A percentile compares a stretch with the other conserved stretches of the same genome.
Conservation (phyloP, 2,113 vertebrate genomes). For the Neolamprologus devosi region DNA sequence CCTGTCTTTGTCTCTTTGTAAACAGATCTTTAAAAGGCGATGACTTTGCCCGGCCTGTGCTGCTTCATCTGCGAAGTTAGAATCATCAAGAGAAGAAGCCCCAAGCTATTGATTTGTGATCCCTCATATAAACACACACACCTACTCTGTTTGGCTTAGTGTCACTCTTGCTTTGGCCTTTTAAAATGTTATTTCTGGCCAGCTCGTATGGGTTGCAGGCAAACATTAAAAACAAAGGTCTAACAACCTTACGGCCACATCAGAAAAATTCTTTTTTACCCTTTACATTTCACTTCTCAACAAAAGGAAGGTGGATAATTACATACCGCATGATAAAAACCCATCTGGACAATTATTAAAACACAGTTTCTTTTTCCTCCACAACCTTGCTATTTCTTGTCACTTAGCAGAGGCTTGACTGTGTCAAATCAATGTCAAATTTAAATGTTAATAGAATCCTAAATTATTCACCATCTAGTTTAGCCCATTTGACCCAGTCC, state of each 20-base stretch:
- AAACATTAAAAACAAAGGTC: not conserved
- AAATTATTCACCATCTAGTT: constrained; percentile 71
- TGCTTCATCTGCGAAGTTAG: constrained; percentile 55
- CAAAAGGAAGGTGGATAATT: not conserved
- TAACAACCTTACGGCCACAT: not conserved
- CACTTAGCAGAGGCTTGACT: constrained; percentile 39
- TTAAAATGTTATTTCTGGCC: constrained; percentile 71
- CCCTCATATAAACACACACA: constrained; percentile 18
- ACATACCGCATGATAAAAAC: not conserved
- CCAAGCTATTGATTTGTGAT: constrained; percentile 53
- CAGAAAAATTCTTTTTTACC: not conserved
- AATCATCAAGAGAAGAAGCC: constrained; percentile 53
- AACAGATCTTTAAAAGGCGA: constrained; percentile 57
- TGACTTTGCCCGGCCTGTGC: constrained; percentile 25
- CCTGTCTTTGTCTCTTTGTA: constrained; percentile 45
- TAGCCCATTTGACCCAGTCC: constrained; percentile 64
- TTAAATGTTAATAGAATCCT: constrained; percentile 76
- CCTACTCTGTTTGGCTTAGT: constrained; percentile 65
- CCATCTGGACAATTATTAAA: constrained; percentile 25
- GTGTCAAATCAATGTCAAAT: constrained; percentile 75
- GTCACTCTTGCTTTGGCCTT: constrained; percentile 81
- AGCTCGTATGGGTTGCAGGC: constrained; percentile 50
- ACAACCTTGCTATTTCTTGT: constrained; percentile 11
- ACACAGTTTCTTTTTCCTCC: not conserved
- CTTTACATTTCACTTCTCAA: not conserved